These are phyloP conservation scores for Trichomycterus rosablanca DNA, from an alignment of 2,113 vertebrate genomes.

Conservation along the genomic window DNA sequence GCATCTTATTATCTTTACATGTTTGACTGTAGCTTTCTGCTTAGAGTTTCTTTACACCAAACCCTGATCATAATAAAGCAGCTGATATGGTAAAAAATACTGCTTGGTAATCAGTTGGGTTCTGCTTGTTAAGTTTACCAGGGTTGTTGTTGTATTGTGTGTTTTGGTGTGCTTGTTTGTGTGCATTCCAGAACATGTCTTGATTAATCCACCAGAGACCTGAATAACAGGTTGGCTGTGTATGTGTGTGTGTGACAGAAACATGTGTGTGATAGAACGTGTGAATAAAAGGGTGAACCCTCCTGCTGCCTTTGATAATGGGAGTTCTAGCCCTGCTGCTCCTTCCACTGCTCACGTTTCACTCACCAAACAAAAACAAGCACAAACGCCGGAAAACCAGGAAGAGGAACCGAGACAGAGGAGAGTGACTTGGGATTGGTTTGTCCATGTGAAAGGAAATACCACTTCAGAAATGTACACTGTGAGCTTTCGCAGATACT, in stretches of 20 bases:
- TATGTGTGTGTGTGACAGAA: not conserved
- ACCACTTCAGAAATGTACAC: not conserved
- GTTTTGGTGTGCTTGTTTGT: not conserved
- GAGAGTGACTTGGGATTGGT: not conserved
- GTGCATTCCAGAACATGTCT: not conserved
- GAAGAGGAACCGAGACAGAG: not conserved
- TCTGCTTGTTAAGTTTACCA: no score
- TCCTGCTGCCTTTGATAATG: not conserved
- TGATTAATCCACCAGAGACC: not conserved
- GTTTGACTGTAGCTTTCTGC: no score
- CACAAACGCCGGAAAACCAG: slow-evolving; percentile 17
- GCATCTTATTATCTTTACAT: no score
- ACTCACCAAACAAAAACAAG: not conserved
- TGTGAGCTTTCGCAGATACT: not conserved
- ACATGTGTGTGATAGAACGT: not conserved
- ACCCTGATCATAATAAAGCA: no score
- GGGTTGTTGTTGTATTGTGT: no score
- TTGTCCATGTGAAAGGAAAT: slow-evolving; percentile 1
- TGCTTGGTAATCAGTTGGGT: no score
- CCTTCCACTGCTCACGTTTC: not conserved
- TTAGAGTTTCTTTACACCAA: no score
- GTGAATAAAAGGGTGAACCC: not conserved
- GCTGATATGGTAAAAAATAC: no score
- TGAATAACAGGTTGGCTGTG: not conserved
- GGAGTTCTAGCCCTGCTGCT: no score